Percentiles rank a stretch among this genome's conserved stretches.
phyloP scores from a whole-genome alignment of 1,140 invertebrate species.

The Drosophila sulfurigaster region DNA sequence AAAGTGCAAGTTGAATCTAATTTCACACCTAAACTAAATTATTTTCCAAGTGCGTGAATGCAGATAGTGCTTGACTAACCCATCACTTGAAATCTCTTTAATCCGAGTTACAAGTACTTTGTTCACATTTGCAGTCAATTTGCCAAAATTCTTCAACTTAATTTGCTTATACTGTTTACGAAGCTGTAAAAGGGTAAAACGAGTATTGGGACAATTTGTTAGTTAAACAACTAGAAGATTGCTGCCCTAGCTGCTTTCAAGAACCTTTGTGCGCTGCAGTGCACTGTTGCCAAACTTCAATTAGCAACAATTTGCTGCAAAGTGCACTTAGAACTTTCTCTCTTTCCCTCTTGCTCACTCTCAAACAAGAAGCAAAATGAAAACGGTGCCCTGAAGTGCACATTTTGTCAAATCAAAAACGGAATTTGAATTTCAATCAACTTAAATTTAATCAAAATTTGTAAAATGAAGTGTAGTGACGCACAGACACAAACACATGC shows the following conservation, averaged over 20 bases:
- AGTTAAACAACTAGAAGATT: constrained; percentile 25
- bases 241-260: constrained; percentile 11
- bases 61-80: neutral
- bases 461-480: constrained; percentile 63
- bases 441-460: constrained; percentile 79
- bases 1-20: too few species aligned
- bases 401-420: constrained; percentile 75
- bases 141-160: constrained; percentile 7
- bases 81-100: neutral
- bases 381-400: constrained; percentile 24
- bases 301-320: constrained; percentile 69
- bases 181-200: neutral
- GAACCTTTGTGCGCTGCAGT: neutral
- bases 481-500: constrained; percentile 11
- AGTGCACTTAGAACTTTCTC: constrained; percentile 55
- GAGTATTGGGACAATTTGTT: neutral
- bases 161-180: constrained; percentile 14
- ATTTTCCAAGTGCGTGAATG: neutral
- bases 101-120: neutral
- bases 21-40: too few species aligned
- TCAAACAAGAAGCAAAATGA: neutral
- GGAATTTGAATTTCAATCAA: constrained; percentile 78
- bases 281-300: constrained; percentile 63
- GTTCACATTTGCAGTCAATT: constrained; percentile 7
- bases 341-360: too few species aligned